Base-by-base conservation (phyloP, 2,888 invertebrate genomes). In the Dimorphilus gyrociliatus region DNA sequence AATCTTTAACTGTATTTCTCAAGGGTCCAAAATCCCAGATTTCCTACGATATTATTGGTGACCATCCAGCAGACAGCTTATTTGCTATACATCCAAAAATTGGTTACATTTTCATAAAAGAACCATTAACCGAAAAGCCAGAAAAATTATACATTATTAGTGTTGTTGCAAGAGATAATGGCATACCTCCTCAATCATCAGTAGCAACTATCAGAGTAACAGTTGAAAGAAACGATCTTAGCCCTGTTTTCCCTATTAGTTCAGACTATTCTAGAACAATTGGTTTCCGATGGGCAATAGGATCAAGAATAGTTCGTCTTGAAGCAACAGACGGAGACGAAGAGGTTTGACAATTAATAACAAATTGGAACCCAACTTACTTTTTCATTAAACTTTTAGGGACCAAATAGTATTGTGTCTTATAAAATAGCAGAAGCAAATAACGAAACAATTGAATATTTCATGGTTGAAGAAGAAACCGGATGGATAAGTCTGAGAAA, bases 11-110 rank as follows among this genome's bases (percentile, higher is more conserved):
- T 16, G 34, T 21, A 16, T 23, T 23, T n/a, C 23, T 34, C 16
- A 33, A 46, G 34, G 40, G 38, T 15, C 51, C 52, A 5, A 50
- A 52, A 38, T 53, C 50, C 29, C 34, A 38, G 12, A 35, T 55
- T 21, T 33, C 42, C 2, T 55, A 50, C 36, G 47, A 46, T 32
- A 49, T 55, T 23, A 44, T 37, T 7, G 49, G 50, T 6, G 49
- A 50, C 19, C 47, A 39, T 14, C 25, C 42, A 12, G 47, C 50
- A 3, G 30, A 40, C 10, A 43, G 42, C 13, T 39, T 46, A 34
- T 54, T 55, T 45, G 39, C 36, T 19, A 44, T 55, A 28, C 34
- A 44, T 23, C 38, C 44, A 3, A 35, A 31, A 16, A 48, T 38
- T 27, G 55, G 53, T 16, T 36, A 42, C n/a, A 43, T 55, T 21